phyloP scores from a whole-genome alignment of 2,888 invertebrate species.

The Mellilla xanthometata region DNA sequence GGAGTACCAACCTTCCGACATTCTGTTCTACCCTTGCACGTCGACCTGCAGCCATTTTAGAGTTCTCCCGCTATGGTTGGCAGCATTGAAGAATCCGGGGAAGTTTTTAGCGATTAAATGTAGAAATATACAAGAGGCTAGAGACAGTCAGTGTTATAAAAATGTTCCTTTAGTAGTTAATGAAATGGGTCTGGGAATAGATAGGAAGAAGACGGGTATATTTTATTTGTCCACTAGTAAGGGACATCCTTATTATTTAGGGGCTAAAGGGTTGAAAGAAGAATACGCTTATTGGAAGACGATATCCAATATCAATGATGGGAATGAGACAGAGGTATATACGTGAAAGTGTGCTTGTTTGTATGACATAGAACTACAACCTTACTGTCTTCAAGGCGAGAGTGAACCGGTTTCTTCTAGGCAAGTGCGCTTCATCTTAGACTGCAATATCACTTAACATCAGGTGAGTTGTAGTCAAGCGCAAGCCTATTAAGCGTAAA shows the following conservation, averaged over 20 bases:
- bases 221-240: slow-evolving; percentile 64
- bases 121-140: slow-evolving; percentile 60
- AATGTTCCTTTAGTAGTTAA: slow-evolving; percentile 52
- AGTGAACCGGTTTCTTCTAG: too few species aligned
- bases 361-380: too few species aligned
- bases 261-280: slow-evolving; percentile 54
- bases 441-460: too few species aligned
- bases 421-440: too few species aligned
- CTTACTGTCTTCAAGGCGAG: too few species aligned
- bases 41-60: slow-evolving; percentile 70
- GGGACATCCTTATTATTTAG: slow-evolving; percentile 63
- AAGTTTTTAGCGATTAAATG: slow-evolving; percentile 66
- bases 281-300: slow-evolving; percentile 61
- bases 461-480: too few species aligned
- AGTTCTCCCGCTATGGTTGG: slow-evolving; percentile 57
- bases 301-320: slow-evolving; percentile 58
- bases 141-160: slow-evolving; percentile 58
- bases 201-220: slow-evolving; percentile 54
- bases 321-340: slow-evolving; percentile 58
- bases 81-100: slow-evolving; percentile 56
- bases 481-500: too few species aligned
- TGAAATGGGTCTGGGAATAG: slow-evolving; percentile 52
- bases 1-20: slow-evolving; percentile 68
- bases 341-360: slow-evolving; percentile 50
- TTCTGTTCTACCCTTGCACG: slow-evolving; percentile 59